These are phyloP conservation scores for Anolis carolinensis DNA, from an alignment of 2,113 vertebrate genomes.

Conservation along the genomic window DNA sequence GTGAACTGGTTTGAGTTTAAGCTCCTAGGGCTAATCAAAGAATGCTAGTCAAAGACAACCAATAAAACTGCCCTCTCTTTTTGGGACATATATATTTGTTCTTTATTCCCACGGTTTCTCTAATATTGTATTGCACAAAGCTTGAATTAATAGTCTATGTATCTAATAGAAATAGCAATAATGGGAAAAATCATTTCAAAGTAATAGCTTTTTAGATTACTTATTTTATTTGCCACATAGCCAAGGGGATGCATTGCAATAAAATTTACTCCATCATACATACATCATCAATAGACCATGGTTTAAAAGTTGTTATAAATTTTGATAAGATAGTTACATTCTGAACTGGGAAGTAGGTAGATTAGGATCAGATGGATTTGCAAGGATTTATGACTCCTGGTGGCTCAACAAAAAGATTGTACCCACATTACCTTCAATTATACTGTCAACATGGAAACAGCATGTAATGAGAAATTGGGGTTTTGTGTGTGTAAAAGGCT, in stretches of 20 bases:
- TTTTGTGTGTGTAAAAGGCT: too few relatives aligned
- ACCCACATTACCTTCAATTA: too few relatives aligned
- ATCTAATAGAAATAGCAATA: not conserved
- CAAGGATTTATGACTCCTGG: too few relatives aligned
- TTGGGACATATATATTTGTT: not conserved
- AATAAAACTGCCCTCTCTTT: not conserved
- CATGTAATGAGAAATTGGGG: too few relatives aligned
- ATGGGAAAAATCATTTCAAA: not conserved
- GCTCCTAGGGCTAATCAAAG: not conserved
- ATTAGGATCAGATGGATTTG: too few relatives aligned
- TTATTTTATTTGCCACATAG: conserved; percentile 1
- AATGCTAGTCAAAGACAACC: not conserved
- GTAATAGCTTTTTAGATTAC: conserved; percentile 22
- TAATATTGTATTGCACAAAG: not conserved
- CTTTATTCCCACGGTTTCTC: not conserved
- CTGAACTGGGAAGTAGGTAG: too few relatives aligned
- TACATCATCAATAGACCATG: conserved; percentile 28
- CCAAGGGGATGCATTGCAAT: not conserved
- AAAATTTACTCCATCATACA: conserved; percentile 38
- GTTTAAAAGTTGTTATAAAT: conserved; percentile 21
- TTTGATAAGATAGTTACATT: conserved; percentile 16
- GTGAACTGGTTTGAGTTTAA: not conserved
- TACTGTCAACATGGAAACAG: too few relatives aligned
- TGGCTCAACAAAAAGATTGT: too few relatives aligned
- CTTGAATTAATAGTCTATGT: not conserved